Base-by-base conservation (phyloP, 2,888 invertebrate species). In the Drymonia ruficornis region DNA sequence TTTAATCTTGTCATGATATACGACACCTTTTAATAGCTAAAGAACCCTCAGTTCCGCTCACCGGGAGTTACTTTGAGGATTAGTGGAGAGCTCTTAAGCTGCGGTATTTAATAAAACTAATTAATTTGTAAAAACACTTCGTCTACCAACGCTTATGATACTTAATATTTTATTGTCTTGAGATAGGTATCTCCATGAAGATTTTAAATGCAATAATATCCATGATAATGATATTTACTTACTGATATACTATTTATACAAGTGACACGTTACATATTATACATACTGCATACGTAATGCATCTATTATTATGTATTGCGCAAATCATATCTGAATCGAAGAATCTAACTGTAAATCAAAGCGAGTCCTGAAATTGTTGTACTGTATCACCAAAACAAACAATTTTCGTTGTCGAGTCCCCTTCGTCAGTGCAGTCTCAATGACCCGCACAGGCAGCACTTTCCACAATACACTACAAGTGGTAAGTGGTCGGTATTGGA, bases 401-500 rank as follows among this genome's bases (percentile, higher is more conserved):
- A 16, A 16, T 13, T 6, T 15, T 6, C 3, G 1, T 16, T 16
- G 9, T 16, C 40, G 16, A 38, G 38, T 0, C 38, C 38, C n/a
- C n/a, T 6, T 38, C 15, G 38, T 38, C 38, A 15, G n/a, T 38
- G n/a, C 7, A n/a, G 16, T 63, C 56, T 70, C 65, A 65, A 65
- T 61, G 55, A 62, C 57, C 50, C 59, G 56, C 59, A 49, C 61
- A 65, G 59, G 48, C 48, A 51, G 55, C 40, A 29, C 42, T 55
- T 6, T 23, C n/a, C 63, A 67, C 71, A 70, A 63, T 59, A 59
- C 60, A 58, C 56, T 67, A 61, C 40, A 40, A 58, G 59, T 43
- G 51, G 50, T 56, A 59, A 71, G 70, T 70, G 63, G 56, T 59
- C 34, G 46, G 60, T 70, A 63, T 70, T 53, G 57, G 56, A 62